Percentiles rank a stretch among this genome's conserved stretches.
phyloP scores from a whole-genome alignment of 2,113 vertebrate species.

The Artemisiospiza belli region DNA sequence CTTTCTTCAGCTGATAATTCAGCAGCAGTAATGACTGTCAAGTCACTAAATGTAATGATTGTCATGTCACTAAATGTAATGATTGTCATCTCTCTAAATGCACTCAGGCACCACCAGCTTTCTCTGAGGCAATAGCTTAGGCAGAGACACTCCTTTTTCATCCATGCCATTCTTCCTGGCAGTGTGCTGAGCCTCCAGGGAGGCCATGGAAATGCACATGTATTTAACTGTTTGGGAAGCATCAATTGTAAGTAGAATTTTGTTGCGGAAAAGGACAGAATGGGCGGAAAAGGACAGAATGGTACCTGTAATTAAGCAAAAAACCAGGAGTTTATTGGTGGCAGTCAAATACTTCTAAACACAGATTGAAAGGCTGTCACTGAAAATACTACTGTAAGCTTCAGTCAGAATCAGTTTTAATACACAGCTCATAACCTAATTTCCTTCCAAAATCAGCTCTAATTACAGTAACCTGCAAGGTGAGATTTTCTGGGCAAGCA shows the following conservation, averaged over 20 bases:
- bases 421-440: neutral
- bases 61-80: neutral
- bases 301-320: neutral
- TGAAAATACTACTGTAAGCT: neutral
- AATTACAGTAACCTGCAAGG: neutral
- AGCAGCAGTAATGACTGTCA: neutral
- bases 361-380: neutral
- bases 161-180: neutral
- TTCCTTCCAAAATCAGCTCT: neutral
- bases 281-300: neutral
- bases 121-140: neutral
- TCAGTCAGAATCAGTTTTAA: neutral
- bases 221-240: neutral
- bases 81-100: accelerated
- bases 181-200: neutral
- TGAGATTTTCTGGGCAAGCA: neutral
- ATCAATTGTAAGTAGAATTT: neutral
- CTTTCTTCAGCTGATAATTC: neutral
- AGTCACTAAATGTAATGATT: neutral
- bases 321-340: accelerated
- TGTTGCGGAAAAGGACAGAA: neutral
- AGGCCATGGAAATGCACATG: neutral
- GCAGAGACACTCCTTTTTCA: neutral
- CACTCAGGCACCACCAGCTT: neutral
- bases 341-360: neutral